A percentile compares a stretch with the other conserved stretches of the same genome.
Evolutionary conservation across 2,888 invertebrate genomes (phyloP).

Genomic region (Sialis fuliginosa): DNA sequence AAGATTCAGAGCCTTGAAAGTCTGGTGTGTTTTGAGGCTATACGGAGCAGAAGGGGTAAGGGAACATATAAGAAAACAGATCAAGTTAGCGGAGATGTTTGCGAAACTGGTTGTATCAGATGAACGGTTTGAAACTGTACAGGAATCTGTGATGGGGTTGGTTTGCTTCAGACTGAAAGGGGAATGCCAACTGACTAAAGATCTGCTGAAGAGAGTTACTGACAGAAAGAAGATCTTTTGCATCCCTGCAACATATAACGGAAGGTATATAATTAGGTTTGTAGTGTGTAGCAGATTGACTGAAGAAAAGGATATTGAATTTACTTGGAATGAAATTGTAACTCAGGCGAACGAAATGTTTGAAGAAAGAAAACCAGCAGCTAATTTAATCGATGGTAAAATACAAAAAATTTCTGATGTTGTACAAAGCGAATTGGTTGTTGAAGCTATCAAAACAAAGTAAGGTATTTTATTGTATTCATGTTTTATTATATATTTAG

Average conservation of each 20-base stretch:
- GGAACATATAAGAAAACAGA: slow-evolving; percentile 55
- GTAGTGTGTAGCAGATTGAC: slow-evolving; percentile 63
- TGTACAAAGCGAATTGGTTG: too few relatives aligned
- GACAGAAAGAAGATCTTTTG: slow-evolving; percentile 64
- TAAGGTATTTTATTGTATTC: too few relatives aligned
- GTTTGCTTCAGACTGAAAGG: slow-evolving; percentile 80
- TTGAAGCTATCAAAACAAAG: too few relatives aligned
- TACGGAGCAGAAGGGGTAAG: slow-evolving; percentile 70
- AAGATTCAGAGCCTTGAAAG: slow-evolving; percentile 72
- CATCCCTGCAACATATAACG: slow-evolving; percentile 54
- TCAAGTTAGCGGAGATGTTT: slow-evolving; percentile 60
- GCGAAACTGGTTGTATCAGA: slow-evolving; percentile 51
- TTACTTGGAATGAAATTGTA: slow-evolving; percentile 53
- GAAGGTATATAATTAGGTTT: slow-evolving; percentile 57
- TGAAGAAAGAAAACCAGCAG: background rate
- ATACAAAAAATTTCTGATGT: too few relatives aligned
- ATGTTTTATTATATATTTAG: too few relatives aligned
- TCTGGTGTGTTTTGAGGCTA: slow-evolving; percentile 82
- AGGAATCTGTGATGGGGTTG: slow-evolving; percentile 56
- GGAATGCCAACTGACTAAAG: slow-evolving; percentile 48
- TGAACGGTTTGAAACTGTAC: slow-evolving; percentile 59
- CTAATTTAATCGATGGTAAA: too few relatives aligned
- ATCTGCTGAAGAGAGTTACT: slow-evolving; percentile 52
- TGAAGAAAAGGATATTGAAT: slow-evolving; percentile 50
- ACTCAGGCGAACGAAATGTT: slow-evolving; percentile 30